phyloP scores from a whole-genome alignment of 2,888 invertebrate genomes.

The Polylopha cassiicola region DNA sequence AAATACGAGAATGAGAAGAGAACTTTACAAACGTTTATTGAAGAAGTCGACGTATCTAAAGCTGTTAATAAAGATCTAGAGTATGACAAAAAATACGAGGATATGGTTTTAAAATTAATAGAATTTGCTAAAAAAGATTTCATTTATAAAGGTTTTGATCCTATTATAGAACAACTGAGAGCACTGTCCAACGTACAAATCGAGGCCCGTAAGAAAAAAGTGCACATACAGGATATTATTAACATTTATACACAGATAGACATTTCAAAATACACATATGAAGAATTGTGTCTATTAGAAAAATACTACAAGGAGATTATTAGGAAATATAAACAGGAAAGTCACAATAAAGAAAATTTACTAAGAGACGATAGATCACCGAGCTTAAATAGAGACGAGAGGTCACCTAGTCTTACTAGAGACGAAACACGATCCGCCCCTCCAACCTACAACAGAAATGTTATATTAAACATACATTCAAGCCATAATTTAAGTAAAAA shows the following conservation, averaged over 20 bases:
- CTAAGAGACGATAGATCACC: slow-evolving; percentile 32
- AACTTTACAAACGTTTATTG: slow-evolving; percentile 59
- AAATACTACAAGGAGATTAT: slow-evolving; percentile 70
- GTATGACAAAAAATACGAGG: slow-evolving; percentile 68
- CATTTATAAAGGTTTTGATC: slow-evolving; percentile 70
- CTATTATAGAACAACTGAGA: slow-evolving; percentile 62
- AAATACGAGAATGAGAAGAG: slow-evolving; percentile 59
- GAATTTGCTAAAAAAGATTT: slow-evolving; percentile 70
- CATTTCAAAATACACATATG: slow-evolving; percentile 61
- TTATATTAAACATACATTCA: slow-evolving; percentile 48
- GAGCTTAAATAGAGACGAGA: slow-evolving; percentile 32
- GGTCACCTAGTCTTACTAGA: too few species aligned
- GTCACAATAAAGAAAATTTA: slow-evolving; percentile 48
- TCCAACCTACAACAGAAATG: slow-evolving; percentile 45
- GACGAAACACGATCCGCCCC: slow-evolving; percentile 34
- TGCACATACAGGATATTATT: slow-evolving; percentile 57
- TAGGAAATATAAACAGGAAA: slow-evolving; percentile 51
- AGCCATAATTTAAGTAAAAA: slow-evolving; percentile 42
- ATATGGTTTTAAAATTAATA: slow-evolving; percentile 65
- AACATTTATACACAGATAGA: slow-evolving; percentile 66
- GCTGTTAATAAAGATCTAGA: slow-evolving; percentile 57
- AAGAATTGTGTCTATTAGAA: slow-evolving; percentile 66
- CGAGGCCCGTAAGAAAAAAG: slow-evolving; percentile 50
- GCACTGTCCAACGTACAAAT: slow-evolving; percentile 57
- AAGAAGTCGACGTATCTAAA: slow-evolving; percentile 64